Base-by-base conservation (phyloP, 1,140 invertebrate genomes). In the Ceratina japonica region DNA sequence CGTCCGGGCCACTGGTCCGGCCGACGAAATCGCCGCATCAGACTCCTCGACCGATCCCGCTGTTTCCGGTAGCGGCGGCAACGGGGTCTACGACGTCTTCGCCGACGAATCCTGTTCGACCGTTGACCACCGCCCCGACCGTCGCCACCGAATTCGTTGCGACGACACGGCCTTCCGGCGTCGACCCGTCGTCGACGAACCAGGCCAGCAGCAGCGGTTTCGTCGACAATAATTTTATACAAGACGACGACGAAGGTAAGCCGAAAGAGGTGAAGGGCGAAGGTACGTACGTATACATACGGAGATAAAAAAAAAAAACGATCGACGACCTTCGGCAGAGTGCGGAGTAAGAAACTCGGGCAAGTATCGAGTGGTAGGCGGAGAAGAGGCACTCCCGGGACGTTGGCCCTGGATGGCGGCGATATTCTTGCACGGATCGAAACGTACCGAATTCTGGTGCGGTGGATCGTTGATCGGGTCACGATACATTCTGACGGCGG, bases 321-420 rank as follows among this genome's bases (percentile, higher is more conserved):
- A 22, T n/a, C 16, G 20, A 54, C 74, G 83, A 69, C 22, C 8
- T 89, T 68, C 75, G 3, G 2, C 49, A 94, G 96, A 97, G 77
- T 98, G 97, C 87, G 97, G 97, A 1, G 94, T 96, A 78, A 94
- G 96, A 71, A 96, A 97, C 91, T 94, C 95, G 76, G 96, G 96
- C 24, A 96, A 96, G 52, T 97, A 96, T 85, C 94, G 97, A 20
- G 97, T 98, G 16, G 97, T 98, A 0, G 97, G 97, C 0, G 97
- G 97, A n/a, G 95, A 96, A 52, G 96, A 97, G 89, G 94, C 97
- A 0, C 93, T 95, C 13, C 95, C 96, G 0, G 97, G 97, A 4
- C 94, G 95, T 59, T 98, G 97, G 97, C 97, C 97, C 0, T 98
- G 97, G 97, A 97, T 98, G 96, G 97, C 97, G 1, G 97, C 97